These are phyloP conservation scores for Capitulum mitella DNA, from an alignment of 2,888 invertebrate genomes.

Conservation along the genomic window DNA sequence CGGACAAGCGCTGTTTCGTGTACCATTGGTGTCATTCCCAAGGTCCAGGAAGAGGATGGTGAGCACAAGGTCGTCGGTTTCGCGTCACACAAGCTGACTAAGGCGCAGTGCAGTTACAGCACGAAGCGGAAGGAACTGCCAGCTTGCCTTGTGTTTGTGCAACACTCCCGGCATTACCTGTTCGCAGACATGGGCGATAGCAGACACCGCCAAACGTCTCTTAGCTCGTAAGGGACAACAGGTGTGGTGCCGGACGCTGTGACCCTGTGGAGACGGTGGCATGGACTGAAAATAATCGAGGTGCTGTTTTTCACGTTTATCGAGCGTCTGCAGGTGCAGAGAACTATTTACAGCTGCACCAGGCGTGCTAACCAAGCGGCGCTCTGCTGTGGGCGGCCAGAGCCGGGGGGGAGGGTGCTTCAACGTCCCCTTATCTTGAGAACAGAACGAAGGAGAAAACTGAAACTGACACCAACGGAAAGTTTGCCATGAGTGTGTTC, in stretches of 20 bases:
- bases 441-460: no score
- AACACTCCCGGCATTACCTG: neutral
- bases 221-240: neutral
- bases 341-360: neutral
- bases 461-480: no score
- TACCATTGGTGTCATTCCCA: neutral
- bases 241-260: neutral
- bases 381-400: no score
- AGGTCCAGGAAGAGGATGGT: neutral
- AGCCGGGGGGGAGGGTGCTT: no score
- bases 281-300: neutral
- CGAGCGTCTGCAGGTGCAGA: neutral
- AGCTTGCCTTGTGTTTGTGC: neutral
- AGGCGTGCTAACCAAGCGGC: no score
- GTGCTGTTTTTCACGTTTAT: neutral
- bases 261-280: neutral
- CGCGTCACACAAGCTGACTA: neutral
- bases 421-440: no score
- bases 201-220: neutral
- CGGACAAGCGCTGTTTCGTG: neutral
- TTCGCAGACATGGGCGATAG: neutral
- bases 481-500: no score
- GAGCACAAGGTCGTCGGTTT: neutral
- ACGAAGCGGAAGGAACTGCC: neutral
- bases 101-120: neutral